Conservation (phyloP, 1,140 invertebrate genomes). For the Orchesella cincta region DNA sequence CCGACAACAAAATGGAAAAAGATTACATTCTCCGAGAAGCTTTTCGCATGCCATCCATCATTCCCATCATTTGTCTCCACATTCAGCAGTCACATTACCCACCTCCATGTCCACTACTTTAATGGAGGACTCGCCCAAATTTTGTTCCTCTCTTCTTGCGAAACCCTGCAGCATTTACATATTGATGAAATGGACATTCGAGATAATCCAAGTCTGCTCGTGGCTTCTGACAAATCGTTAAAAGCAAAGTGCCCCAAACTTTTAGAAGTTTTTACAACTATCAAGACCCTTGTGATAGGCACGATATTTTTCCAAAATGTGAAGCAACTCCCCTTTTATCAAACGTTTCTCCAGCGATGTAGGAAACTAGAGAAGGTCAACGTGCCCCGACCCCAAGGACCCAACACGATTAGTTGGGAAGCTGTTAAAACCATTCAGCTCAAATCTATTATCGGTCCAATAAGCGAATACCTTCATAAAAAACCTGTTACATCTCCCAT, state of each 20-base stretch:
- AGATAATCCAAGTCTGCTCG: not conserved
- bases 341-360: slow-evolving; percentile 14
- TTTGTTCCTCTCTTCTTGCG: not conserved
- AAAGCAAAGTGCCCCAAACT: slow-evolving; percentile 5
- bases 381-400: not conserved
- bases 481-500: not conserved
- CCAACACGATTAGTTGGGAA: not conserved
- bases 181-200: slow-evolving; percentile 13
- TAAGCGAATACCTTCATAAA: not conserved
- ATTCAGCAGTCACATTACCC: not conserved
- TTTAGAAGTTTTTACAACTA: not conserved
- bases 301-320: not conserved
- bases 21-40: not conserved
- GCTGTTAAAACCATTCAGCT: not conserved
- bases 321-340: not conserved
- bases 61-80: slow-evolving; percentile 4
- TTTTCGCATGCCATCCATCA: not conserved
- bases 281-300: not conserved
- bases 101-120: not conserved
- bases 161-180: not conserved
- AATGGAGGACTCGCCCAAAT: not conserved
- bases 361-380: not conserved
- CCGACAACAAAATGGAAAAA: not conserved
- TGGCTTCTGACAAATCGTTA: not conserved
- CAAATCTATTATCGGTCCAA: not conserved